phyloP scores from a whole-genome alignment of 2,797 vertebrate genomes.

The Ambastaia sidthimunki region DNA sequence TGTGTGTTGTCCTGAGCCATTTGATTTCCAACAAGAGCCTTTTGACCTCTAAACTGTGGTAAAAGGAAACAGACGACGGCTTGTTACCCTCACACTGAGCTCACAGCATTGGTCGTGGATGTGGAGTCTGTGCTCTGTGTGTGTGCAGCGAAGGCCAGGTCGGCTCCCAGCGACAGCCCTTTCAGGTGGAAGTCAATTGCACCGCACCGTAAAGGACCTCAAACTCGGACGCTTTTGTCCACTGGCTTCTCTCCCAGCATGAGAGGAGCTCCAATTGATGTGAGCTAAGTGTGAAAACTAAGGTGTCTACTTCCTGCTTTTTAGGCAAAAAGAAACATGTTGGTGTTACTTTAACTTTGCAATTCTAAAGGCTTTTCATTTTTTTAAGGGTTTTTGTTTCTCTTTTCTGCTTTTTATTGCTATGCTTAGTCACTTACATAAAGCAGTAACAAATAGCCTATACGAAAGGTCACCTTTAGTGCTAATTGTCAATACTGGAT shows the following conservation, averaged over 20 bases:
- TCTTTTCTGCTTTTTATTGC: conserved; percentile 31
- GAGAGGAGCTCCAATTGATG: conserved; percentile 56
- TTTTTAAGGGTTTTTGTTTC: conserved; percentile 32
- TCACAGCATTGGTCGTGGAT: conserved; percentile 32
- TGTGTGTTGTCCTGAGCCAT: conserved; percentile 50
- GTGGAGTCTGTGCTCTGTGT: conserved; percentile 41
- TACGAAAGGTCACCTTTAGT: conserved; percentile 80
- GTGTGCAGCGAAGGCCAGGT: conserved; percentile 53
- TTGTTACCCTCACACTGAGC: conserved; percentile 46
- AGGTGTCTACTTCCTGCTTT: not conserved
- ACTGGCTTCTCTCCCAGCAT: conserved; percentile 58
- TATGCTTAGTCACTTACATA: conserved; percentile 61
- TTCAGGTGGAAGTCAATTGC: conserved; percentile 62
- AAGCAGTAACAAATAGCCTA: conserved; percentile 73
- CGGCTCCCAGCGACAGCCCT: conserved; percentile 43
- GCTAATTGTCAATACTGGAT: conserved; percentile 81
- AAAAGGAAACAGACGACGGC: conserved; percentile 58
- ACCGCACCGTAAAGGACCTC: conserved; percentile 55
- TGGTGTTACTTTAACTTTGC: not conserved
- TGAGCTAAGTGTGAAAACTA: conserved; percentile 46
- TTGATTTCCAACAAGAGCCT: conserved; percentile 61
- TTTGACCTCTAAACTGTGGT: conserved; percentile 58
- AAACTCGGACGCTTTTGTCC: conserved; percentile 58
- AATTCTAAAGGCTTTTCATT: not conserved
- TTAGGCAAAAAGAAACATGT: conserved; percentile 1